Base-by-base conservation (phyloP, 2,797 vertebrate species). In the Enteromius argenteus region DNA sequence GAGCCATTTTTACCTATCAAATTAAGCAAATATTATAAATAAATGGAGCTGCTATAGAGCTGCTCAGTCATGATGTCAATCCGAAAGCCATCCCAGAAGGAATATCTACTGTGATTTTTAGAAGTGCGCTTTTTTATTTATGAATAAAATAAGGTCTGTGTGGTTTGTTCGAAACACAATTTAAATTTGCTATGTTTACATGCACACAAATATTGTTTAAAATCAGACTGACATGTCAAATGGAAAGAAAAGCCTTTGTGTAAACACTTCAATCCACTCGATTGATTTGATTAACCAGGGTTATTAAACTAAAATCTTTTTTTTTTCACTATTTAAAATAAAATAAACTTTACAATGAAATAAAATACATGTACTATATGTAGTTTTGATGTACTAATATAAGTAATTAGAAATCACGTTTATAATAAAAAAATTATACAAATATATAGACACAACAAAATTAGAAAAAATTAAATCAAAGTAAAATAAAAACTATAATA, bases 1-100 rank as follows among this genome's bases (percentile, higher is more conserved):
- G 92, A 0, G 98, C 98, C 98, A 99, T 99, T 94, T 99, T 99
- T 83, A 99, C 98, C 98, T 99, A 85, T 58, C 6, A 56, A 32
- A 83, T 64, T 5, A 64, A 86, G 39, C 5, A 73, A 68, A 73
- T 19, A 76, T 19, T 49, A 42, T 14, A 67, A 39, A 27, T 77
- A 84, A 67, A 68, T 58, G 37, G 27, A 60, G 42, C 13, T 62
- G 37, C 37, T 53, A 49, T 9, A 66, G 27, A 56, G 21, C 35
- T 68, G 1, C 53, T 21, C 58, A 32, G 27, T 64, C 58, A 42
- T 60, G n/a, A 64, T 78, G 23, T 46, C 76, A 78, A 78, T 44
- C 19, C 30, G 7, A 37, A 76, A 76, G 73, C 32, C 17, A 23
- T 7, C 10, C 21, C 32, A 75, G 49, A 75, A 13, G 21, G 56